Conservation (phyloP, 2,888 invertebrate genomes). For the Neoitamus cyanurus region DNA sequence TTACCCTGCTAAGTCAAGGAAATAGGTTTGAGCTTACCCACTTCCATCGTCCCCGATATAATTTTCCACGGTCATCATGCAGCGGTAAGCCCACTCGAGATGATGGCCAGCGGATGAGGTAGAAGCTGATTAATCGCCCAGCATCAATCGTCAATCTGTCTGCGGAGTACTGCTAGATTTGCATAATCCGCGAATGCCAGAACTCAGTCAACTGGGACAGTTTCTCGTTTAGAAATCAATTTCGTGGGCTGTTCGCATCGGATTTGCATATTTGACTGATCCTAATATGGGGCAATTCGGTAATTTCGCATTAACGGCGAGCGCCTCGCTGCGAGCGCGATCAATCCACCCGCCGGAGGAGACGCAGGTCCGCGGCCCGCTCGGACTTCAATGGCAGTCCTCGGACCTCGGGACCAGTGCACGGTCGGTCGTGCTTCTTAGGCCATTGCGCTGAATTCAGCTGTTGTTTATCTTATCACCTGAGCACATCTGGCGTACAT, state of each 20-base stretch:
- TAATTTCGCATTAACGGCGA: not conserved
- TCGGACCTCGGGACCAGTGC: not conserved
- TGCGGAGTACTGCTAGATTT: slow-evolving; percentile 1
- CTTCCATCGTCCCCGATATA: not conserved
- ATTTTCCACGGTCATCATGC: slow-evolving; percentile 14
- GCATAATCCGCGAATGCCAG: slow-evolving; percentile 10
- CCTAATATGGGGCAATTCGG: slow-evolving; percentile 38
- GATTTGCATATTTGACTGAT: slow-evolving; percentile 34
- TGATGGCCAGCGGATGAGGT: not conserved
- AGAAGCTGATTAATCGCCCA: slow-evolving; percentile 2
- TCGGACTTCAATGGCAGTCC: not conserved
- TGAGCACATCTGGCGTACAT: slow-evolving; percentile 33
- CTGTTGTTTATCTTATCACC: slow-evolving; percentile 37
- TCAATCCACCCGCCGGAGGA: not conserved
- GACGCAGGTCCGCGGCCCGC: not conserved
- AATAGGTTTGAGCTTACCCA: not conserved
- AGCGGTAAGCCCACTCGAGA: not conserved
- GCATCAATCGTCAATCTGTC: slow-evolving; percentile 37
- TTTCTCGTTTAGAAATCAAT: slow-evolving; percentile 7
- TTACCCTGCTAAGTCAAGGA: too few species aligned
- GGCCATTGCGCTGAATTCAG: slow-evolving; percentile 27
- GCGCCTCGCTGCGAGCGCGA: not conserved
- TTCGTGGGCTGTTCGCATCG: not conserved
- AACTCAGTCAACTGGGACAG: not conserved
- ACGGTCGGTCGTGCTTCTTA: not conserved